Evolutionary conservation across 1,140 invertebrate species (phyloP).

Genomic region (Asbolus verrucosus): DNA sequence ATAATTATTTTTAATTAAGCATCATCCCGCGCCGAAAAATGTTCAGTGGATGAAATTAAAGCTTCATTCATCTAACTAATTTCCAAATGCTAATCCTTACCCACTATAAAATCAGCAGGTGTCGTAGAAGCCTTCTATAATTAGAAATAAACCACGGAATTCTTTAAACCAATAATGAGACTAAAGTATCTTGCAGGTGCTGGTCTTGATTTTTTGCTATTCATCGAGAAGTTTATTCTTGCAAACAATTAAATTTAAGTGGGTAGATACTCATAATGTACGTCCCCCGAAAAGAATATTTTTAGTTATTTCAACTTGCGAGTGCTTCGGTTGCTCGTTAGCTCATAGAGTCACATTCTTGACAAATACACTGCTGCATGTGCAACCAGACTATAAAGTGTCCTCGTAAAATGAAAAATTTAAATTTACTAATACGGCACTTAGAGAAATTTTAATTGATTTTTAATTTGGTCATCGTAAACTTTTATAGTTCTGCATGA

Average conservation of each 20-base stretch:
- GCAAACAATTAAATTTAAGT: slow-evolving; percentile 28
- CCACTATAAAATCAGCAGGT: slow-evolving; percentile 35
- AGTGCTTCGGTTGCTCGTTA: slow-evolving; percentile 1
- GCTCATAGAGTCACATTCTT: neutral
- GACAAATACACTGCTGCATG: no score
- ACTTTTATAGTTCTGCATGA: neutral
- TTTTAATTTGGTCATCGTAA: slow-evolving; percentile 8
- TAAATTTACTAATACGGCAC: neutral
- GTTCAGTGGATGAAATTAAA: neutral
- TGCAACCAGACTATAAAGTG: slow-evolving; percentile 5
- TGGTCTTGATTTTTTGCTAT: slow-evolving; percentile 9
- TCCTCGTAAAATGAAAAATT: neutral
- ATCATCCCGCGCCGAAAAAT: slow-evolving; percentile 1
- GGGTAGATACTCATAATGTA: slow-evolving; percentile 17
- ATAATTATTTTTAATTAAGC: slow-evolving; percentile 34
- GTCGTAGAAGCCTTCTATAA: slow-evolving; percentile 25
- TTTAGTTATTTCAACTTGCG: slow-evolving; percentile 20
- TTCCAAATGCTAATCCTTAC: slow-evolving; percentile 35
- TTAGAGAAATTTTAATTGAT: slow-evolving; percentile 21
- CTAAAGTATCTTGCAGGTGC: slow-evolving; percentile 12
- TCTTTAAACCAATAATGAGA: slow-evolving; percentile 29
- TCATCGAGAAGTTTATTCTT: slow-evolving; percentile 12
- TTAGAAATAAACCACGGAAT: slow-evolving; percentile 36
- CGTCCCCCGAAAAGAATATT: slow-evolving; percentile 27
- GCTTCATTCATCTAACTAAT: slow-evolving; percentile 7